Base-by-base conservation (phyloP, 2,888 invertebrate species). In the Cacoxenus indagator region DNA sequence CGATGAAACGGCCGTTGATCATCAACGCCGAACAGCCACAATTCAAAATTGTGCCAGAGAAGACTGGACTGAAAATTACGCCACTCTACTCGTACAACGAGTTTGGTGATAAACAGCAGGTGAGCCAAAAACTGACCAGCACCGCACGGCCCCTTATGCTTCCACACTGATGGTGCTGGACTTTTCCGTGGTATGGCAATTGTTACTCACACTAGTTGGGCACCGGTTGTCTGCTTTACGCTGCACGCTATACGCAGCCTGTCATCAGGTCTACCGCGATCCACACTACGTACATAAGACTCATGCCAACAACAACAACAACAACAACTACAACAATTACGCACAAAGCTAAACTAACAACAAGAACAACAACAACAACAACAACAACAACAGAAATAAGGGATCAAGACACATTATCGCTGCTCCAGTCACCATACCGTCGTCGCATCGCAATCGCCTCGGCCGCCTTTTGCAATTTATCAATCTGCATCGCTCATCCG, bases 21-120 rank as follows among this genome's bases (percentile, higher is more conserved):
- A 90, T 91, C 6, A 90, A 90, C 26, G 90, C 85, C 82, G 89
- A 88, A 59, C 88, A 88, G 75, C 88, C 89, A 3, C 88, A 88
- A 66, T 89, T 89, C 65, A 88, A 89, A 79, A 90, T 90, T 59
- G 89, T 90, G 61, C 90, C 90, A 46, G 88, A 89, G 75, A 90
- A 90, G 82, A 90, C 89, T 70, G 91, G 91, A 48, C 84, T 91
- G 8, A 90, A 89, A 79, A 90, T 91, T 70, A 90, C 91, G 65
- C 90, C 91, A 3, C 77, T 89, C 64, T 82, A 87, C 71, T 84
- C 84, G 64, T 87, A 84, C 69, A 83, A 82, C 48, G 86, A 87
- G 43, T 85, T 83, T 17, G 83, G 85, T 46, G 84, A 87, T 37
- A 86, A 86, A 71, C 74, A 78, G 61, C 77, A 76, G 67, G 76